A percentile compares a stretch with the other conserved stretches of the same genome.
Conservation (phyloP, 1,140 invertebrate genomes). For the Bombus confusus region DNA sequence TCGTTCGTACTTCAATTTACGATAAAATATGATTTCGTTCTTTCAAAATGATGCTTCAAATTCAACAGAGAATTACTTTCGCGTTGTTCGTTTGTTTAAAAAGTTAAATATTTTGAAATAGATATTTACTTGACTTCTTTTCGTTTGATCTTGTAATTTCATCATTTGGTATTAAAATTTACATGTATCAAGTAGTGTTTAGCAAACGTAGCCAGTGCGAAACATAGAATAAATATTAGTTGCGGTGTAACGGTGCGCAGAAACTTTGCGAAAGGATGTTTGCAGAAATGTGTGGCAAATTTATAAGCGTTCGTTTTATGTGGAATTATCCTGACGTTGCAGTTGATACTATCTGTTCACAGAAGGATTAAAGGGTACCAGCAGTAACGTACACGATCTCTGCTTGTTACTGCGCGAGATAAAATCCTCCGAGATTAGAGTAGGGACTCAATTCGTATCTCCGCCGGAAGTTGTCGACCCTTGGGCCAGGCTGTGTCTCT, state of each 20-base stretch:
- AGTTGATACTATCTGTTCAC: constrained; percentile 46
- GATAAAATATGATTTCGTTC: too few species aligned
- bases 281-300: constrained; percentile 34
- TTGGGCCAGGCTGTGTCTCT: background rate
- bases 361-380: constrained; percentile 63
- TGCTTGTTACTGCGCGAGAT: constrained; percentile 66
- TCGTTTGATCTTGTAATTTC: background rate
- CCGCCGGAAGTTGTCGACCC: constrained; percentile 59
- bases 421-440: constrained; percentile 67
- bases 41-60: too few species aligned
- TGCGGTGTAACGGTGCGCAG: background rate
- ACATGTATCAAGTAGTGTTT: background rate
- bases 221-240: background rate
- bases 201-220: background rate
- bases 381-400: constrained; percentile 28
- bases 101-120: background rate
- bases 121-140: too few species aligned
- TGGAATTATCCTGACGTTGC: constrained; percentile 38
- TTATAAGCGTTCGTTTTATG: constrained; percentile 23
- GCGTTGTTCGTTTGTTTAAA: background rate
- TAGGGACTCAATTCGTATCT: constrained; percentile 63
- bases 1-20: too few species aligned
- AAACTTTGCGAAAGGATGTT: constrained; percentile 21
- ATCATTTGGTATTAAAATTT: background rate
- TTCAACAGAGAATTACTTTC: too few species aligned